These are phyloP conservation scores for Dilophus febrilis DNA, from an alignment of 2,888 invertebrate species.

Conservation along the genomic window DNA sequence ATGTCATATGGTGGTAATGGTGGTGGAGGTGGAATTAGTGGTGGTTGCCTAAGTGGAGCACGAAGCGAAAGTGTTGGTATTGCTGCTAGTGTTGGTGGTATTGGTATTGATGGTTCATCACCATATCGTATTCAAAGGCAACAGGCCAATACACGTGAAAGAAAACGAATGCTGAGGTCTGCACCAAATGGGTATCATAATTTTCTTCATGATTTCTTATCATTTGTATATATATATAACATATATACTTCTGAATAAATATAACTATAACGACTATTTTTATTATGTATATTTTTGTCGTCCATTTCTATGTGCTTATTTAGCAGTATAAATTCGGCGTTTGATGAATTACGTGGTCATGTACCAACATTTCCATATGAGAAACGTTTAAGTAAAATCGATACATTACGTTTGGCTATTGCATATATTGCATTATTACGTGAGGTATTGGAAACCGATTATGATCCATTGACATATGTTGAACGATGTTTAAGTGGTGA, in stretches of 20 bases:
- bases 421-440: slow-evolving; percentile 91
- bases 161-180: slow-evolving; percentile 97
- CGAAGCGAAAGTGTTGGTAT: neutral
- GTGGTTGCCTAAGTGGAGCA: neutral
- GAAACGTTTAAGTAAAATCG: slow-evolving; percentile 94
- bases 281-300: too few relatives aligned
- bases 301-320: too few relatives aligned
- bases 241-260: neutral
- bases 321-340: slow-evolving; percentile 98
- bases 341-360: slow-evolving; percentile 92
- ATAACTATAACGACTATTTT: neutral
- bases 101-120: too few relatives aligned
- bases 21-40: neutral
- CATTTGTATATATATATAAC: slow-evolving; percentile 14
- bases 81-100: too few relatives aligned
- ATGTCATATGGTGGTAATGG: slow-evolving; percentile 15
- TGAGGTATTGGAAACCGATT: slow-evolving; percentile 66
- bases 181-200: slow-evolving; percentile 62
- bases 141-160: slow-evolving; percentile 89
- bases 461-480: slow-evolving; percentile 84
- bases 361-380: slow-evolving; percentile 99
- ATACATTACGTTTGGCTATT: slow-evolving; percentile 89
- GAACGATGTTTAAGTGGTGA: slow-evolving; percentile 82
- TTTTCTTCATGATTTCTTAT: too few relatives aligned
- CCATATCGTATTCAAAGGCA: slow-evolving; percentile 49